Conservation (phyloP, 2,888 invertebrate species). For the Dione juno region DNA sequence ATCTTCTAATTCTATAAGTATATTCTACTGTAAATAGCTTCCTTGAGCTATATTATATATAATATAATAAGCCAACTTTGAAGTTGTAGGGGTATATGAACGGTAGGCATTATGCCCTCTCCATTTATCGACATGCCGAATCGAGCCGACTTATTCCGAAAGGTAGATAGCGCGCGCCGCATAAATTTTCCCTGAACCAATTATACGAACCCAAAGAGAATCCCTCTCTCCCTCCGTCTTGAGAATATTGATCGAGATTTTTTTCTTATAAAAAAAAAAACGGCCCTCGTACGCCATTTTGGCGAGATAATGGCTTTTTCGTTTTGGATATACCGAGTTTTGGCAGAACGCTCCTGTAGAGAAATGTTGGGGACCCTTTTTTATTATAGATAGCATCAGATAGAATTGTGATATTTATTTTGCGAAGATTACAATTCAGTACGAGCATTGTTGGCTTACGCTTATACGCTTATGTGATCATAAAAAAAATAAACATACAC, state of each 20-base stretch:
- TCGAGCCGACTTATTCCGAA: constrained; percentile 53
- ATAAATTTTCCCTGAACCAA: constrained; percentile 71
- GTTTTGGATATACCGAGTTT: constrained; percentile 62
- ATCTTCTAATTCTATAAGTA: constrained; percentile 1
- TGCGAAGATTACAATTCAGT: constrained; percentile 48
- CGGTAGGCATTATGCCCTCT: constrained; percentile 50
- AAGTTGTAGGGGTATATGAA: constrained; percentile 45
- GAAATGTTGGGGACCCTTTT: constrained; percentile 51
- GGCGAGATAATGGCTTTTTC: constrained; percentile 68
- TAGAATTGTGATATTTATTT: constrained; percentile 50
- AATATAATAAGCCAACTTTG: constrained; percentile 23
- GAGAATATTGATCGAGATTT: constrained; percentile 78
- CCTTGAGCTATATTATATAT: constrained; percentile 13
- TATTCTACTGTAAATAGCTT: not conserved
- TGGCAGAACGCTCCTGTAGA: constrained; percentile 57
- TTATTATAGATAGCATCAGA: constrained; percentile 50
- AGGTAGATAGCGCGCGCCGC: constrained; percentile 62
- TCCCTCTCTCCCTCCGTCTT: constrained; percentile 61
- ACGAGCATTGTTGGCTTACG: constrained; percentile 34
- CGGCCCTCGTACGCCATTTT: constrained; percentile 66
- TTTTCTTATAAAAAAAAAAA: constrained; percentile 66
- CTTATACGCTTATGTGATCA: constrained; percentile 27
- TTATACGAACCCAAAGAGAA: constrained; percentile 63
- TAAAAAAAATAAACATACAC: not conserved
- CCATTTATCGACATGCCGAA: constrained; percentile 56